A percentile compares a stretch with the other conserved stretches of the same genome.
These are phyloP conservation scores for Acanthisitta chloris DNA, from an alignment of 2,113 vertebrate genomes.

Conservation along the genomic window DNA sequence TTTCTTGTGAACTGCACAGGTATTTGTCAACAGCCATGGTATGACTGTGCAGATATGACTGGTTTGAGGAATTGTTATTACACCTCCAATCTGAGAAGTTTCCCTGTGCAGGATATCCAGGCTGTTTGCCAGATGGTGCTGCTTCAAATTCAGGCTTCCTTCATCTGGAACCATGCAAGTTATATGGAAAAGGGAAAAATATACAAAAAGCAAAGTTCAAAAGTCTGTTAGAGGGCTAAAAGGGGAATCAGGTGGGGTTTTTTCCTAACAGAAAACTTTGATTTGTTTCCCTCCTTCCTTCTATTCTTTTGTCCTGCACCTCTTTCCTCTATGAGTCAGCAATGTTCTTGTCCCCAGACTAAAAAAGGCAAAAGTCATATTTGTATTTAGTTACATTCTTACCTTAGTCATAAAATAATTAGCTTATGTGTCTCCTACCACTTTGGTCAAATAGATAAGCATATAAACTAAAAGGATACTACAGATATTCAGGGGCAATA, in stretches of 20 bases:
- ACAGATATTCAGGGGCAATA: not conserved
- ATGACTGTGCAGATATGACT: no score
- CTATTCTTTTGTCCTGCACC: not conserved
- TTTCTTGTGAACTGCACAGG: not conserved
- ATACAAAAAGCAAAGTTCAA: not conserved
- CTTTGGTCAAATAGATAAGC: not conserved
- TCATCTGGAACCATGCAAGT: not conserved
- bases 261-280: not conserved
- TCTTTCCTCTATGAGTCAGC: constrained; percentile 9
- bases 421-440: not conserved
- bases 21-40: not conserved
- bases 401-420: not conserved
- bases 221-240: not conserved
- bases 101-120: not conserved
- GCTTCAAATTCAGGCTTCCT: not conserved
- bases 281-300: constrained; percentile 8
- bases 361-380: not conserved
- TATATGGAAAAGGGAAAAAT: not conserved
- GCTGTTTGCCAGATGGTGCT: not conserved
- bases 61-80: not conserved
- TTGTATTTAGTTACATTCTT: not conserved
- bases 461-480: not conserved
- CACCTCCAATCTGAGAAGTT: not conserved
- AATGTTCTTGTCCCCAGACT: not conserved
- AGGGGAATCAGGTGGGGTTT: not conserved